A percentile compares a stretch with the other conserved stretches of the same genome.
These are phyloP conservation scores for Caradrina kadenii DNA, from an alignment of 2,888 invertebrate genomes.

Conservation along the genomic window DNA sequence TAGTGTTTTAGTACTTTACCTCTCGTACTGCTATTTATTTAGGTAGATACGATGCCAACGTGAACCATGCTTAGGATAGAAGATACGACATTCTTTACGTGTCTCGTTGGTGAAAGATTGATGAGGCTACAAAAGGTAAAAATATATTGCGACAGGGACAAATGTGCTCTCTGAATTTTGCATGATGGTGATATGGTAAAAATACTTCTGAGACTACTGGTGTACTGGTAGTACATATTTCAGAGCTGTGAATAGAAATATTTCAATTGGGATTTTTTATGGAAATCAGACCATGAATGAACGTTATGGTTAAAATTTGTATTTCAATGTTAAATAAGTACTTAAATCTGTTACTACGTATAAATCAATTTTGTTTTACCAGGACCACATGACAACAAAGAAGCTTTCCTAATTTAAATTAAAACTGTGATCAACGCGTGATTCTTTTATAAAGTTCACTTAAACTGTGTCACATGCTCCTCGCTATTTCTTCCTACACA, in stretches of 20 bases:
- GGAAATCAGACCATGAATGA: too few species aligned
- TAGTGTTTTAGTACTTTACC: neutral
- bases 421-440: conserved; percentile 28
- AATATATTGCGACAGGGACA: conserved; percentile 49
- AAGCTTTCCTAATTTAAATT: conserved; percentile 27
- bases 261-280: neutral
- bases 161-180: conserved; percentile 38
- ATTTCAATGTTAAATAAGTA: too few species aligned
- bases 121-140: conserved; percentile 54
- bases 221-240: too few species aligned
- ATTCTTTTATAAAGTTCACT: conserved; percentile 33
- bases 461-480: conserved; percentile 35
- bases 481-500: conserved; percentile 38
- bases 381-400: conserved; percentile 24
- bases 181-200: conserved; percentile 4
- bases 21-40: neutral
- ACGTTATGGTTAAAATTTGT: neutral
- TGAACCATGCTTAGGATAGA: neutral
- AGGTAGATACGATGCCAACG: neutral
- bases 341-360: too few species aligned
- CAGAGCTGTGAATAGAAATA: too few species aligned
- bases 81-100: conserved; percentile 19
- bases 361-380: neutral
- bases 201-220: neutral
- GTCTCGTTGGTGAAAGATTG: conserved; percentile 47